These are phyloP conservation scores for Drosophila carrolli DNA, from an alignment of 1,140 invertebrate genomes.

Conservation along the genomic window DNA sequence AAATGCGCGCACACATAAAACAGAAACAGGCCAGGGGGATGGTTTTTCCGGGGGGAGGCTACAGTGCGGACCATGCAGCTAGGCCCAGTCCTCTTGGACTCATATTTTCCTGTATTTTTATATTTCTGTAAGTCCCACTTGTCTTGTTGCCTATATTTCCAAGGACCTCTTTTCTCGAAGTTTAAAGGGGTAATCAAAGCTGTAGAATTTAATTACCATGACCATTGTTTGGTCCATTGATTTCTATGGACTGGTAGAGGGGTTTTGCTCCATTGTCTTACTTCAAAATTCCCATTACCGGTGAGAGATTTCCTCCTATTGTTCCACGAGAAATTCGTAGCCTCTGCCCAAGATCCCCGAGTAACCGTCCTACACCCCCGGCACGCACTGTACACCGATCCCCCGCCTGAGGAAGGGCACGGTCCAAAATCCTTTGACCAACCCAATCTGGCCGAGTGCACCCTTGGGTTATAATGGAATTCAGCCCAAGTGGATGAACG, in stretches of 20 bases:
- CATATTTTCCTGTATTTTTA: too few species aligned
- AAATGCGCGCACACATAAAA: conserved; percentile 48
- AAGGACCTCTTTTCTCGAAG: too few species aligned
- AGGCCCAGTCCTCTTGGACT: not conserved
- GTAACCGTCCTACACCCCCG: conserved; percentile 3
- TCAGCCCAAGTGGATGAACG: conserved; percentile 50
- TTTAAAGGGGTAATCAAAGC: not conserved
- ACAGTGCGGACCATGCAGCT: conserved; percentile 10
- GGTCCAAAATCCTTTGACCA: conserved; percentile 30
- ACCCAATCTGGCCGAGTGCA: conserved; percentile 45
- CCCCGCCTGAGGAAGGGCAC: not conserved
- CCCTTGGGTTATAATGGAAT: conserved; percentile 59
- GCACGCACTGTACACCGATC: conserved; percentile 40
- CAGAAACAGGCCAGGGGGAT: conserved; percentile 21
- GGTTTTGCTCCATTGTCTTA: not conserved
- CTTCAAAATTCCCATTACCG: not conserved
- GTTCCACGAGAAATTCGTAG: not conserved
- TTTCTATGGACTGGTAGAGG: not conserved
- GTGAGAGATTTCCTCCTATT: not conserved
- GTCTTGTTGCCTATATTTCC: too few species aligned
- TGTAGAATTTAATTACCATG: not conserved
- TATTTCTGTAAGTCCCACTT: too few species aligned
- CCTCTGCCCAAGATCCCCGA: conserved; percentile 2
- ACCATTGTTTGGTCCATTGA: not conserved
- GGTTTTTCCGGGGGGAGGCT: conserved; percentile 1